Evolutionary conservation across 2,888 invertebrate genomes (phyloP).

Genomic region (Cosmorhoe ocellata): DNA sequence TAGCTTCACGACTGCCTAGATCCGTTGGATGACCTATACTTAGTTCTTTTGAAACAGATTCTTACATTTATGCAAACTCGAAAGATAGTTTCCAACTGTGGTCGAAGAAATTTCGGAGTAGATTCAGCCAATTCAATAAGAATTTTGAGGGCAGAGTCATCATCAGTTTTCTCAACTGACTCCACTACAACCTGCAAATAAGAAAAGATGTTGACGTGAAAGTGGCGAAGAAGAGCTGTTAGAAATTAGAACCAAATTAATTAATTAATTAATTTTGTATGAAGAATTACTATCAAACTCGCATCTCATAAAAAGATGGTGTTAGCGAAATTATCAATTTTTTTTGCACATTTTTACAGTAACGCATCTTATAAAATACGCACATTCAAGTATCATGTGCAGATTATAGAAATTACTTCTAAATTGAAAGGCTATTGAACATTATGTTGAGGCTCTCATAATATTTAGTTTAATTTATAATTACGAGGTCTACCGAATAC

Average conservation of each 20-base stretch:
- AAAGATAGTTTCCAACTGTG: conserved; percentile 92
- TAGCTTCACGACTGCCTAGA: too few relatives aligned
- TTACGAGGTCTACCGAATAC: too few relatives aligned
- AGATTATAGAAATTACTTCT: too few relatives aligned
- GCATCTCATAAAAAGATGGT: conserved; percentile 61
- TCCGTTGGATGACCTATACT: too few relatives aligned
- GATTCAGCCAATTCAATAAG: conserved; percentile 97
- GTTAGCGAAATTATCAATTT: conserved; percentile 78
- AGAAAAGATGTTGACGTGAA: background rate
- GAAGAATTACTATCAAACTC: conserved; percentile 80
- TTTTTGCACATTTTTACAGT: conserved; percentile 72
- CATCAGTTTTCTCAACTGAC: conserved; percentile 91
- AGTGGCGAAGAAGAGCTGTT: background rate
- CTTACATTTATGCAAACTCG: conserved; percentile 51
- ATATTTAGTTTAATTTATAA: too few relatives aligned
- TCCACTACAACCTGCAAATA: conserved; percentile 85
- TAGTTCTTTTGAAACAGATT: too few relatives aligned
- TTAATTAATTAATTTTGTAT: conserved; percentile 50
- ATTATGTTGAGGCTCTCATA: too few relatives aligned
- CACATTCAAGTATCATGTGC: conserved; percentile 67
- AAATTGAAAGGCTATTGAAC: too few relatives aligned
- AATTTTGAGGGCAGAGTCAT: conserved; percentile 95
- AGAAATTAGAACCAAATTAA: background rate
- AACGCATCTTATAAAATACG: conserved; percentile 58
- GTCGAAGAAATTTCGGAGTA: conserved; percentile 94